Conservation (phyloP, 2,888 invertebrate genomes). For the Acanthosoma haemorrhoidale region DNA sequence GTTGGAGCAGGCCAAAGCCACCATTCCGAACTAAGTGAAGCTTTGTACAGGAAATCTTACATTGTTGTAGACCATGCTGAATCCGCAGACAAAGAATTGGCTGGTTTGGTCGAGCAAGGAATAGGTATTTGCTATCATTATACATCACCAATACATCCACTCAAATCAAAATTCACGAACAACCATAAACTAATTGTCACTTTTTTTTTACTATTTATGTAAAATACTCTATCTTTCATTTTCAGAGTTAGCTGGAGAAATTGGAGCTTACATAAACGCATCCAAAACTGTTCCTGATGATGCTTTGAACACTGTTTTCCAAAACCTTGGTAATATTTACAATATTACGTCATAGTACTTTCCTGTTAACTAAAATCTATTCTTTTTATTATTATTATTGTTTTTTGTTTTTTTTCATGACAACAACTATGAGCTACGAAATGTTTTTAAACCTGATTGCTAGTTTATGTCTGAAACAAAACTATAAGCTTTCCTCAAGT, state of each 20-base stretch:
- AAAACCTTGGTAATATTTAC: slow-evolving; percentile 54
- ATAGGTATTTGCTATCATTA: slow-evolving; percentile 42
- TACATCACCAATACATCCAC: neutral
- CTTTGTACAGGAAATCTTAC: slow-evolving; percentile 48
- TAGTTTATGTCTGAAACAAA: no score
- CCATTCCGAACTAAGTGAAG: slow-evolving; percentile 51
- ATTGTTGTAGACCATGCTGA: slow-evolving; percentile 55
- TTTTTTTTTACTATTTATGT: neutral
- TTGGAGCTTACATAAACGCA: slow-evolving; percentile 54
- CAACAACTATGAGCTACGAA: no score
- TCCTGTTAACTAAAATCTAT: no score
- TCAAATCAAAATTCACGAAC: no score
- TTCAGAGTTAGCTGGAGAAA: slow-evolving; percentile 43
- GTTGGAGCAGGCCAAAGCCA: slow-evolving; percentile 54
- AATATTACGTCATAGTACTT: no score
- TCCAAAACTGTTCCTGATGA: slow-evolving; percentile 43
- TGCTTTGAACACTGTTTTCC: slow-evolving; percentile 53
- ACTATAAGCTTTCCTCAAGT: no score
- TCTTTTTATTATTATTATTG: no score
- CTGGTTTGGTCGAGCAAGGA: slow-evolving; percentile 50
- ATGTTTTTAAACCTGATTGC: no score
- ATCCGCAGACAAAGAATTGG: slow-evolving; percentile 52
- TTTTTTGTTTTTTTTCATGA: no score
- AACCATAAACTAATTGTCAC: no score
- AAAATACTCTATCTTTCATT: neutral